These are phyloP conservation scores for Lepus oiostolus DNA, from an alignment of 2,797 vertebrate genomes.

Conservation along the genomic window DNA sequence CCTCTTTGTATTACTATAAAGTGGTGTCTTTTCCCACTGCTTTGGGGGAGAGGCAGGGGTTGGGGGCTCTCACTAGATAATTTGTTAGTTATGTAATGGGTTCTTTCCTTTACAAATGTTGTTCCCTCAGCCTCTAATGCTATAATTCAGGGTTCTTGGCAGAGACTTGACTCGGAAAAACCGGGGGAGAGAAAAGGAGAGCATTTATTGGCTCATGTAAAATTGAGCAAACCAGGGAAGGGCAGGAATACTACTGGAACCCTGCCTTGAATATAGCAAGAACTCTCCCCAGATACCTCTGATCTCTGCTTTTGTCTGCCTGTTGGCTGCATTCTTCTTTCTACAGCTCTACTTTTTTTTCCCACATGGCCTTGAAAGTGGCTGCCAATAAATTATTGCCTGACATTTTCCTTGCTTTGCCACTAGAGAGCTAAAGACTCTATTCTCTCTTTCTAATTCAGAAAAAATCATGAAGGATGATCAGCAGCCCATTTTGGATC, in stretches of 20 bases:
- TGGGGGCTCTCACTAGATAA: background rate
- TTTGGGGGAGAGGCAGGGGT: background rate
- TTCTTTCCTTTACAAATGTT: background rate
- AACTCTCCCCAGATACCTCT: background rate
- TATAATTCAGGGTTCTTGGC: background rate
- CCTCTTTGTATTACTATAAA: background rate
- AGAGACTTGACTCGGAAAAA: conserved; percentile 9
- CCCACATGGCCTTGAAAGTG: background rate
- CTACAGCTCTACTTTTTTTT: background rate
- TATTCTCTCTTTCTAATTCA: conserved; percentile 49
- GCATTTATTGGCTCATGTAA: background rate
- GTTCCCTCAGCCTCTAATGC: background rate
- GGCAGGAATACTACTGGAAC: background rate
- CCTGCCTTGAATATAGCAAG: background rate
- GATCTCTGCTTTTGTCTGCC: background rate
- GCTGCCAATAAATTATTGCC: background rate
- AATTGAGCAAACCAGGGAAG: background rate
- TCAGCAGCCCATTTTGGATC: background rate
- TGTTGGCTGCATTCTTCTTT: background rate
- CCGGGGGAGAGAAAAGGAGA: background rate
- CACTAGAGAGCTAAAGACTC: background rate
- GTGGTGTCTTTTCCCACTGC: background rate
- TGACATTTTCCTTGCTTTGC: conserved; percentile 20
- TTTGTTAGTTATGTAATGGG: background rate
- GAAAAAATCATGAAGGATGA: conserved; percentile 7